Evolutionary conservation across 1,140 invertebrate species (phyloP), one percentile per base, ranked within the genome.

Genomic region (Drosophila neocordata): DNA sequence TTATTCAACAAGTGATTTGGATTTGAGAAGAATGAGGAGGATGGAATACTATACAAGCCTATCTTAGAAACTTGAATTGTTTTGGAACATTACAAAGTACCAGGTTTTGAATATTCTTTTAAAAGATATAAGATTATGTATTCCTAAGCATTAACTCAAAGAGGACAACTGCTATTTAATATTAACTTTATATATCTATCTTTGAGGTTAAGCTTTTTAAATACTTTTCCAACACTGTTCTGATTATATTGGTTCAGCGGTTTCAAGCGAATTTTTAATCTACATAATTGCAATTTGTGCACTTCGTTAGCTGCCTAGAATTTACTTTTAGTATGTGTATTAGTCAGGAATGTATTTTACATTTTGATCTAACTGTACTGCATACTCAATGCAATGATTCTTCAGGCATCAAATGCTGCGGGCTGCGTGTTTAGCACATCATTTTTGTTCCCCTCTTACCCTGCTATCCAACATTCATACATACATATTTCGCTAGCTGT

Each of bases 321-420:
- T 69, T 13, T 9, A 7, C 24, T 61, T 24, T 48, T 52, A 6
- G 41, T 11, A 48, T 51, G 7, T 55, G 34, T 48, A 74, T 68
- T 65, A 59, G 52, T 35, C 24, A 71, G 63, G 71, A 87, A 79
- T 75, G 70, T 61, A 56, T 48, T 61, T 58, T 63, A 64, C 60
- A 60, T 78, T 88, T 89, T 79, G 84, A 31, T 34, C 53, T 77
- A 79, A 88, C 83, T 88, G 83, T 88, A 88, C 83, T 65, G 37
- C 13, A 35, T 18, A 12, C 9, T 8, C 53, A 15, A 4, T 34
- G 27, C 31, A 5, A 35, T 56, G 13, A 56, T 34, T 4, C 27
- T n/a, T n/a, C 35, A 63, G 41, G 44, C 13, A 13, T 61, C 56
- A 20, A 24, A 12, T 48, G 56, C 48, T 66, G 71, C 67, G 53